Conservation (phyloP, 2,797 vertebrate species). For the Morelia viridis region DNA sequence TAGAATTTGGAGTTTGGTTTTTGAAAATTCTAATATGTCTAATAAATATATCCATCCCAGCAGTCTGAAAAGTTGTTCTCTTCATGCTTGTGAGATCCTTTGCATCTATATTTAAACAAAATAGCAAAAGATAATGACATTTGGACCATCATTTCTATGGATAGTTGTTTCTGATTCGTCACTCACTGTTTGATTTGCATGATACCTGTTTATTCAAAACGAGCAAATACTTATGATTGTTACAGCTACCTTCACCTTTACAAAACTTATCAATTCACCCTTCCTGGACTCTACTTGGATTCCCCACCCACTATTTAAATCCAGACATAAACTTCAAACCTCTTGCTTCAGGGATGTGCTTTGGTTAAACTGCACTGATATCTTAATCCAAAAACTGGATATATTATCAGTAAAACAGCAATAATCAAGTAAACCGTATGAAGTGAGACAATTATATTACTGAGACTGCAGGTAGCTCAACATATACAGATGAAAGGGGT, state of each 20-base stretch:
- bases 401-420: background rate
- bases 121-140: background rate
- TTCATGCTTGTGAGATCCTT: background rate
- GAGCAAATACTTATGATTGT: background rate
- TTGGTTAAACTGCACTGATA: background rate
- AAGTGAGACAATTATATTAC: background rate
- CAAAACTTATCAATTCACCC: background rate
- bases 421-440: background rate
- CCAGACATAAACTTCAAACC: background rate
- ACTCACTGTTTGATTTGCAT: background rate
- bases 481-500: background rate
- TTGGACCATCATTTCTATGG: background rate
- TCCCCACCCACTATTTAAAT: background rate
- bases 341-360: background rate
- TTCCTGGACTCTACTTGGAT: background rate
- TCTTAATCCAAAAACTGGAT: background rate
- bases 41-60: constrained; percentile 5
- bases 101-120: constrained; percentile 21
- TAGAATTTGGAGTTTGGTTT: background rate
- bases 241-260: background rate
- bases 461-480: background rate
- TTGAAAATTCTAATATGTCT: background rate
- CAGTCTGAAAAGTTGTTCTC: background rate
- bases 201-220: background rate
- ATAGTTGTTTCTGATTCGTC: background rate